Percentiles rank a stretch among this genome's conserved stretches.
Conservation (phyloP, 2,888 invertebrate genomes). For the Acholoe squamosa region DNA sequence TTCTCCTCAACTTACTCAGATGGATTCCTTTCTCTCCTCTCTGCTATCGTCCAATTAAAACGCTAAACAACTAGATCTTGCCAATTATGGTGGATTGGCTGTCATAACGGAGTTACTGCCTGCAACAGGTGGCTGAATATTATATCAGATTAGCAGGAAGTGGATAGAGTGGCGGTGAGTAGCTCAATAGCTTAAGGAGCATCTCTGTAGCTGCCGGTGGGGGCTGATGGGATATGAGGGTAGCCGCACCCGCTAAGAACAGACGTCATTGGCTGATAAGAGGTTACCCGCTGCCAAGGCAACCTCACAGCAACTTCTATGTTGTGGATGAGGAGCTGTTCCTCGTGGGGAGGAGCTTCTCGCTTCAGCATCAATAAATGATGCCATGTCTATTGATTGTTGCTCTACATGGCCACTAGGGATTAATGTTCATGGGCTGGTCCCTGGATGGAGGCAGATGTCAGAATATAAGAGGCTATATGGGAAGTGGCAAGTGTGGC, state of each 20-base stretch:
- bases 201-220: neutral
- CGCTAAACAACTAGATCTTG: neutral
- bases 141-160: neutral
- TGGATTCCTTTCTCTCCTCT: neutral
- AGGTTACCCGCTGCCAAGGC: neutral
- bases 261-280: neutral
- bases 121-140: slow-evolving; percentile 8
- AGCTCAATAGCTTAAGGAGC: neutral
- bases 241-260: neutral
- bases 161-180: neutral
- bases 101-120: neutral
- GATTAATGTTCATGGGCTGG: neutral
- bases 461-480: neutral
- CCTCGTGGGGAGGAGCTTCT: neutral
- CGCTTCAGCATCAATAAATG: neutral
- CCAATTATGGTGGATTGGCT: neutral
- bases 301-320: neutral
- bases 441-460: neutral
- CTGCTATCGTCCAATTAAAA: neutral
- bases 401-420: neutral
- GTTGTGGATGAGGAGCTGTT: slow-evolving; percentile 6
- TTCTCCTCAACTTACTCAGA: neutral
- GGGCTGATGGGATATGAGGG: neutral
- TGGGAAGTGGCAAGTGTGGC: no score
- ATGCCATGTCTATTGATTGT: neutral